Conservation (phyloP, 2,797 vertebrate species). For the Sebastes hopkinsi region DNA sequence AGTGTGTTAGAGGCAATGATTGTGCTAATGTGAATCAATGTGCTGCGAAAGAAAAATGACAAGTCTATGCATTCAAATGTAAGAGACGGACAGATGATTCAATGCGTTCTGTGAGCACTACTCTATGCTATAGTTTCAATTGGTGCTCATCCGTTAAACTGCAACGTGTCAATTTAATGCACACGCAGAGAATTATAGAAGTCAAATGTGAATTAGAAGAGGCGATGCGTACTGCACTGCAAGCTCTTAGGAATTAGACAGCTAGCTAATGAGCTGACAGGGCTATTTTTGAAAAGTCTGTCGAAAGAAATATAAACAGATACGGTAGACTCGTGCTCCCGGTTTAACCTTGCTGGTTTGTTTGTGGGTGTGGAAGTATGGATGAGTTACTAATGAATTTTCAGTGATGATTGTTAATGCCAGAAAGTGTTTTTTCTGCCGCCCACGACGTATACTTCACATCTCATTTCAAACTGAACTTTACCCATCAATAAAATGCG, state of each 20-base stretch:
- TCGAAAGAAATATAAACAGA: not conserved
- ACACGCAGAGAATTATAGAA: not conserved
- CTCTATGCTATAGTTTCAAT: not conserved
- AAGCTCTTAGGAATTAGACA: not conserved
- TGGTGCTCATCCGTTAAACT: not conserved
- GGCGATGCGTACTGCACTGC: not conserved
- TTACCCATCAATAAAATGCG: not conserved
- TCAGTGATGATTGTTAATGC: not conserved
- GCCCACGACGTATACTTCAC: not conserved
- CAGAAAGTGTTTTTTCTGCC: not conserved
- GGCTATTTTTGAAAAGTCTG: not conserved
- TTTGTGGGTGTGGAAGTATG: not conserved
- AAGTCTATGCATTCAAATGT: not conserved
- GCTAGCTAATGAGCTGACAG: constrained; percentile 10
- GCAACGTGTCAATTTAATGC: not conserved
- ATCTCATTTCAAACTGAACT: not conserved
- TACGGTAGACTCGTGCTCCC: not conserved
- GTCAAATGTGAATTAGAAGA: not conserved
- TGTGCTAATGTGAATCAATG: not conserved
- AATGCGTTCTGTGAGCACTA: not conserved
- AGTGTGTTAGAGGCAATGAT: not conserved
- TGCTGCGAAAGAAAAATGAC: not conserved
- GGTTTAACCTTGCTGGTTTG: not conserved
- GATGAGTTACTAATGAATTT: not conserved
- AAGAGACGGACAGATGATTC: not conserved